Evolutionary conservation across 2,888 invertebrate species (phyloP), one percentile per base, ranked within the genome.

Genomic region (Drosophila sordidapex): DNA sequence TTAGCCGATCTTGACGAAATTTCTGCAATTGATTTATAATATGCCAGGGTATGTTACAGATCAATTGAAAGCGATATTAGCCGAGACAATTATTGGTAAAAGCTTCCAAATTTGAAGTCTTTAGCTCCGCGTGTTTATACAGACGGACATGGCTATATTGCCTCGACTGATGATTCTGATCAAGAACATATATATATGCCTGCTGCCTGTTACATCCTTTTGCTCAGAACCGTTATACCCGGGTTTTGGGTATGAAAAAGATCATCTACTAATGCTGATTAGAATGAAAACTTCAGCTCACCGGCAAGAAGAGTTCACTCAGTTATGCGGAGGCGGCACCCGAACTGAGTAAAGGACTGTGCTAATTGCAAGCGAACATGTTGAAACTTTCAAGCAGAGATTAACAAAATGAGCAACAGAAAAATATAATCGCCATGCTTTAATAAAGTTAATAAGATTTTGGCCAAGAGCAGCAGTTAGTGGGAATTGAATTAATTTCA

Each of bases 351-450:
- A 29, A 29, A 61, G 25, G 11, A 13, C 27, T 38, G 58, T 35
- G 58, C 27, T 66, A 66, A 67, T 38, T 36, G 48, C 40, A 10
- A 40, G 7, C 48, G 68, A 54, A 8, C 68, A 54, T 36, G 67
- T 68, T 49, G 13, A 40, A 48, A 13, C 18, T 27, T 36, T 27
- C 1, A 27, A 54, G 40, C 48, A 46, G 21, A 43, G 54, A 33
- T 49, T 35, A 62, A 43, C 53, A 59, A 76, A 74, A 43, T 49
- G 53, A 33, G 25, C 29, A 48, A 31, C 52, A 31, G 54, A 21
- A 53, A 48, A 27, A 53, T 21, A 33, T 51, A 29, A 51, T n/a
- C 29, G 21, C 13, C 38, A 25, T 13, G 10, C 31, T 13, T 60
- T 35, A 33, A 56, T 33, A 40, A n/a, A 21, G n/a, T 4, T 35